Evolutionary conservation across 2,797 vertebrate genomes (phyloP).

Genomic region (Okamejei kenojei): DNA sequence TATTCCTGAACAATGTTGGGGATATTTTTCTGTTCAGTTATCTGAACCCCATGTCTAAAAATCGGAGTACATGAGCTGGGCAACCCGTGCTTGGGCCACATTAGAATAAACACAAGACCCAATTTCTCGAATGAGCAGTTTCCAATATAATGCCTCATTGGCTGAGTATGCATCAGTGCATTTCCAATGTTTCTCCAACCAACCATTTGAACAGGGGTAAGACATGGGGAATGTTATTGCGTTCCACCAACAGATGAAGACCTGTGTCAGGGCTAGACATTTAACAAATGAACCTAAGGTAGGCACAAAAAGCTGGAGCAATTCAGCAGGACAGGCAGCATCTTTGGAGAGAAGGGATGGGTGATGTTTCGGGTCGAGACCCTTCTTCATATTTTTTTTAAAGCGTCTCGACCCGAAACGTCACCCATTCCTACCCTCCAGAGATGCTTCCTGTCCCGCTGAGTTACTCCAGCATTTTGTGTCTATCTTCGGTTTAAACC

Average conservation of each 20-base stretch:
- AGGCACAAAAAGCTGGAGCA: no score
- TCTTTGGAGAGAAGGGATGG: no score
- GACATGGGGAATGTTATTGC: background rate
- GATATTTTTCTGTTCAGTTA: background rate
- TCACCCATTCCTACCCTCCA: no score
- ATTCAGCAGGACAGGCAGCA: no score
- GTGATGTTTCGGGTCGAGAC: no score
- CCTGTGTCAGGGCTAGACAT: background rate
- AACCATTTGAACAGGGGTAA: background rate
- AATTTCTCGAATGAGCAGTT: background rate
- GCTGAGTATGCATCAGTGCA: background rate
- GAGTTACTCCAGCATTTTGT: no score
- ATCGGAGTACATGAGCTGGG: background rate
- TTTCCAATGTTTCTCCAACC: background rate
- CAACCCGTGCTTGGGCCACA: no score
- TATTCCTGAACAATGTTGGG: background rate
- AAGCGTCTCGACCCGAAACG: no score
- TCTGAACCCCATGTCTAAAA: background rate
- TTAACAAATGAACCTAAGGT: background rate
- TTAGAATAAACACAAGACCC: background rate
- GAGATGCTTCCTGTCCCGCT: no score
- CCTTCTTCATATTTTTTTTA: no score
- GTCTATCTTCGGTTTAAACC: no score
- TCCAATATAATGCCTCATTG: background rate
- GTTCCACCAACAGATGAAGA: background rate